Evolutionary conservation across 2,113 vertebrate genomes (phyloP), one percentile per base, ranked within the genome.

Genomic region (Poeciliopsis occidentalis): DNA sequence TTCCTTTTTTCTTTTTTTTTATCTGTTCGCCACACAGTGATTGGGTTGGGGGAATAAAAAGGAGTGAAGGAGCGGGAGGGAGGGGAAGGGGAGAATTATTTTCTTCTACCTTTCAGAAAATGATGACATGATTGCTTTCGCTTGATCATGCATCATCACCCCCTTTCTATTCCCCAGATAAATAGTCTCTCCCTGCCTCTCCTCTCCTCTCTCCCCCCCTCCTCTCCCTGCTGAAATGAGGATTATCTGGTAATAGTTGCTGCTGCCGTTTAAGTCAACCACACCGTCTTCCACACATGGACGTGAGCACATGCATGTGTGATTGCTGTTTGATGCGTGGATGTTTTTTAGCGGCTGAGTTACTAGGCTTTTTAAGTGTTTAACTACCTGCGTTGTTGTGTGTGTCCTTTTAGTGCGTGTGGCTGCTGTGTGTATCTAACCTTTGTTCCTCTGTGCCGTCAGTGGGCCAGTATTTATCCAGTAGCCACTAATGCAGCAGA

Each of bases 121-220:
- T 98, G 97, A 99, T 99, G 97, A 98, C 98, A 99, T 98, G 98
- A 99, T 99, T 99, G 98, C 98, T 98, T 99, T 98, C 96, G 96
- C 97, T 96, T 98, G 97, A 99, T 99, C 97, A 99, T 98, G 97
- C 98, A 98, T 97, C 97, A 97, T 97, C 96, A 78, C 87, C 80
- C 84, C 94, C 94, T 95, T 94, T 96, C 96, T 96, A 95, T 96
- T 87, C 96, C 95, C 94, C 95, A 92, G 97, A 96, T 97, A 97
- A 98, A 98, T 97, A 96, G 96, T 86, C 80, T 91, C 81, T 82
- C 64, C 75, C 82, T 81, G 72, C 73, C 78, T 82, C 79, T 54
- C 47, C 74, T 61, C 71, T 54, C 80, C 34, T 37, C 34, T 37
- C 34, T 37, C 62, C 68, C 15, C 15, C 69, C 37, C 37, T 32